Evolutionary conservation across 2,888 invertebrate genomes (phyloP).

Genomic region (Pteria penguin): DNA sequence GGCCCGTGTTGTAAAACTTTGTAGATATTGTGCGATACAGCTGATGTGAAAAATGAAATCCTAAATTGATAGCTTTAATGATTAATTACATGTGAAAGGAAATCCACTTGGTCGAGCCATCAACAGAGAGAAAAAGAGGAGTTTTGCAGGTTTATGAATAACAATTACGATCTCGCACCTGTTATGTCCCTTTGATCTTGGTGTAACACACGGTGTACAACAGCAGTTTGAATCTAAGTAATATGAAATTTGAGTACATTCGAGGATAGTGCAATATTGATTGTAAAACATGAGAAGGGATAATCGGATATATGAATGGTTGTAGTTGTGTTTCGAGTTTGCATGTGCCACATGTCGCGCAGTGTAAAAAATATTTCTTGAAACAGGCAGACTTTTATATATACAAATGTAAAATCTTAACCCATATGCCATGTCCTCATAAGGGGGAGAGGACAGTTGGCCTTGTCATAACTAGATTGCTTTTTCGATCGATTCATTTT

Average conservation of each 20-base stretch:
- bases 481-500: too few relatives aligned
- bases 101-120: background rate
- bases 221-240: background rate
- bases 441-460: too few relatives aligned
- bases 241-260: background rate
- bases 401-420: too few relatives aligned
- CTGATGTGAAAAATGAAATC: background rate
- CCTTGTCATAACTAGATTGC: too few relatives aligned
- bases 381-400: too few relatives aligned
- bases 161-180: background rate
- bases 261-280: background rate
- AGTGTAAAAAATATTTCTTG: too few relatives aligned
- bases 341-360: too few relatives aligned
- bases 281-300: background rate
- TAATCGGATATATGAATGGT: too few relatives aligned
- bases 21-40: background rate
- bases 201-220: background rate
- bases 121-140: background rate
- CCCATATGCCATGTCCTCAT: too few relatives aligned
- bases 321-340: too few relatives aligned
- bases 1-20: background rate
- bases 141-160: background rate
- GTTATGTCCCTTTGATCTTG: constrained; percentile 1
- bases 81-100: background rate
- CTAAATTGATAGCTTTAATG: background rate